Base-by-base conservation (phyloP, 1,140 invertebrate species). In the Drosophila sp. region DNA sequence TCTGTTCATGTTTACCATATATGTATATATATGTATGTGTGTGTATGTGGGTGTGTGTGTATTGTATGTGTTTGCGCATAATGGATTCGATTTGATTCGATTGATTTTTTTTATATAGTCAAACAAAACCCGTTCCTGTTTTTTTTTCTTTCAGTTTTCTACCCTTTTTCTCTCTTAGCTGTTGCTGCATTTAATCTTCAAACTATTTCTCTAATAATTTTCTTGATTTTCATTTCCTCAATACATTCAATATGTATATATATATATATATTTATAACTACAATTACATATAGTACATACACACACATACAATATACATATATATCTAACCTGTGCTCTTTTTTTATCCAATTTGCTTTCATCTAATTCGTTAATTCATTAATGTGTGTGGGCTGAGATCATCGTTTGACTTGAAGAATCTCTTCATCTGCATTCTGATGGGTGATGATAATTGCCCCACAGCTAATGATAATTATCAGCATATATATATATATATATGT, bases 1-100 rank as follows among this genome's bases (percentile, higher is more conserved):
- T 80, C 70, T 87, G 85, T 87, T 80, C 69, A 76, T 89, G 35
- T 79, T 73, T 68, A 35, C 4, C 44, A 50, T 70, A 61, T 76
- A 65, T 70, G 44, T 78, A 50, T 17, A 6, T 44, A 4, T 44
- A 1, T 23, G 4, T 17, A 17, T 44, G 6, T 44, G 1, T 44
- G n/a, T 66, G 55, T 69, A 38, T 72, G 35, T 60, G 47, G 65
- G 72, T 71, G 3, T 57, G 56, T 33, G 4, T 33, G 55, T 50
- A 2, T 33, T 50, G 2, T 50, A 3, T 17, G 8, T 50, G 44
- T 56, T 70, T 65, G 75, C 75, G 61, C 68, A 63, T 68, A 66
- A 50, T 69, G 57, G 60, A 69, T 72, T 64, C 23, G 4, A 23
- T 47, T 25, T 60, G 8, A 54, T 30, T 72, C 56, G n/a, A 29